A percentile compares a stretch with the other conserved stretches of the same genome.
phyloP scores from a whole-genome alignment of 2,888 invertebrate genomes.

The Brachynemurus nebulosus region DNA sequence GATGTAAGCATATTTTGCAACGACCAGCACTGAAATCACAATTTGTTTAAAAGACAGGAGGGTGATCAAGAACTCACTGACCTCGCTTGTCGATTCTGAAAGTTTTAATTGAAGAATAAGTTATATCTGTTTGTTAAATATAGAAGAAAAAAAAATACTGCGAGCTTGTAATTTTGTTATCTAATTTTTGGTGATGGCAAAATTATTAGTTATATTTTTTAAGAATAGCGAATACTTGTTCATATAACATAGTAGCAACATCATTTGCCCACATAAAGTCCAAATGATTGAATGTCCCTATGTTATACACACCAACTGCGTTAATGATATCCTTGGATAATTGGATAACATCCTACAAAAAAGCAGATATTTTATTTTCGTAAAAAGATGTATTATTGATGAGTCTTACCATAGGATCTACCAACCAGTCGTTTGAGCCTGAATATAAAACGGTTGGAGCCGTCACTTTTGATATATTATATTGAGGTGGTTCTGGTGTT shows the following conservation, averaged over 20 bases:
- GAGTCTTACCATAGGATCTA: slow-evolving; percentile 30
- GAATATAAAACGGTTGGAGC: slow-evolving; percentile 37
- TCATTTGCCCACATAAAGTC: slow-evolving; percentile 37
- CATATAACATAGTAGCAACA: slow-evolving; percentile 29
- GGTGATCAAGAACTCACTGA: too few relatives aligned
- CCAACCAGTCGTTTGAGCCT: slow-evolving; percentile 37
- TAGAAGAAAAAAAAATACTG: too few relatives aligned
- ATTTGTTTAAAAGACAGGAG: too few relatives aligned
- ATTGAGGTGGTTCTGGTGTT: slow-evolving; percentile 29
- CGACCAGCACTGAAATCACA: too few relatives aligned
- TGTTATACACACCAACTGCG: neutral
- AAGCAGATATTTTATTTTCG: too few relatives aligned
- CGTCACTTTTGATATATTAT: slow-evolving; percentile 33
- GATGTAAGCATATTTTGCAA: too few relatives aligned
- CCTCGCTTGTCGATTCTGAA: too few relatives aligned
- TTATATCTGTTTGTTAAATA: too few relatives aligned
- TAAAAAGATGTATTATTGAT: too few relatives aligned
- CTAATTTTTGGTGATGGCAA: neutral
- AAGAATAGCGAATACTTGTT: slow-evolving; percentile 22
- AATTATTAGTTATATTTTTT: too few relatives aligned
- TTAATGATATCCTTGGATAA: neutral
- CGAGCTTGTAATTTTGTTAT: neutral
- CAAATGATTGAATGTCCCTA: slow-evolving; percentile 31
- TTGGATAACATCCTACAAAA: neutral
- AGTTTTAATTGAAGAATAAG: too few relatives aligned